phyloP scores from a whole-genome alignment of 2,113 vertebrate genomes.

The Rhabdornis inornatus region DNA sequence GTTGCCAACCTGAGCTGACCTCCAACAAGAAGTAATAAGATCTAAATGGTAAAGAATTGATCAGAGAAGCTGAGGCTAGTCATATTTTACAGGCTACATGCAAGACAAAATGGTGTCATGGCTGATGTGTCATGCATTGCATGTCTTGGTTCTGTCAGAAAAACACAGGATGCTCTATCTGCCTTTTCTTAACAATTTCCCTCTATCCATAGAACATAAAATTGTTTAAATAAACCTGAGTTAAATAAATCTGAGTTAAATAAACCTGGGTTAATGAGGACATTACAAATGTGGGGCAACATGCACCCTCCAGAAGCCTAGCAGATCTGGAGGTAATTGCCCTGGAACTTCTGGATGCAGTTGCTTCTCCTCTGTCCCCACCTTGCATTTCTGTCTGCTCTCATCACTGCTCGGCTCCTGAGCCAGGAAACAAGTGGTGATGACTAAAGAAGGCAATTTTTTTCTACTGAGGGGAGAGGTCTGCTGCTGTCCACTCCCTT shows the following conservation, averaged over 20 bases:
- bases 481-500: not conserved
- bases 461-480: not conserved
- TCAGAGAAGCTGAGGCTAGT: not conserved
- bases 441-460: not conserved
- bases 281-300: not conserved
- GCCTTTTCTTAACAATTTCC: not conserved
- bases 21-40: not conserved
- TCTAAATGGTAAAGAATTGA: not conserved
- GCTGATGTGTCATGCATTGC: not conserved
- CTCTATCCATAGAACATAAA: not conserved
- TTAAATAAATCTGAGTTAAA: not conserved
- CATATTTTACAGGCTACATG: not conserved
- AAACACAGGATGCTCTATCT: not conserved
- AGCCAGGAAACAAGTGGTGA: rapidly evolving
- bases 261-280: not conserved
- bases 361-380: not conserved
- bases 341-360: not conserved
- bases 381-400: not conserved
- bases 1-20: rapidly evolving
- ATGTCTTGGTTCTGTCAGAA: not conserved
- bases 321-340: not conserved
- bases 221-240: not conserved
- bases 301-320: not conserved
- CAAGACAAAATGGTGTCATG: not conserved
- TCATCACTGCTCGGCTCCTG: not conserved